Evolutionary conservation across 2,888 invertebrate species (phyloP).

Genomic region (Megalurothrips usitatus): DNA sequence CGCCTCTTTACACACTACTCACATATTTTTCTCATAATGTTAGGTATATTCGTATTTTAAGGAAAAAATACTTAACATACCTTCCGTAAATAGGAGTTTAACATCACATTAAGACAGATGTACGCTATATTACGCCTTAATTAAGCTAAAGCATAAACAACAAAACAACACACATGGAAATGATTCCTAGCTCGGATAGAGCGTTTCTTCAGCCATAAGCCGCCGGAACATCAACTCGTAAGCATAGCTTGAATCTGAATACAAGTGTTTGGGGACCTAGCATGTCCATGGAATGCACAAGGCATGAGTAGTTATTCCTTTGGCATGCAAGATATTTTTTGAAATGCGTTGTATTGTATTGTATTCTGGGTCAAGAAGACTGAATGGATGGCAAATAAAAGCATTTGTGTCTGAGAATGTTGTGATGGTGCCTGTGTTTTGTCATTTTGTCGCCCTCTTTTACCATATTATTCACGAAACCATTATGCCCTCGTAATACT

Average conservation of each 20-base stretch:
- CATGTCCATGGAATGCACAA: background rate
- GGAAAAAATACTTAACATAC: conserved; percentile 18
- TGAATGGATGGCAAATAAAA: conserved; percentile 20
- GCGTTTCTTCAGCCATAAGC: conserved; percentile 8
- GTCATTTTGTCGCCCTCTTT: background rate
- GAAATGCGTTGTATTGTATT: background rate
- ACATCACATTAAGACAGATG: background rate
- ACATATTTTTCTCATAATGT: conserved; percentile 17
- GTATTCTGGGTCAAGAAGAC: conserved; percentile 20
- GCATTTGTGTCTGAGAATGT: conserved; percentile 20
- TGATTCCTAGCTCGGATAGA: conserved; percentile 1
- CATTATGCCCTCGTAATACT: too few species aligned
- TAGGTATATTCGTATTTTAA: conserved; percentile 17
- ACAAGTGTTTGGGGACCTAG: conserved; percentile 4
- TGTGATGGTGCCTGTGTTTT: background rate
- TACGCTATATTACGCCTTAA: background rate
- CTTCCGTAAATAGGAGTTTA: background rate
- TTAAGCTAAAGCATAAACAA: background rate
- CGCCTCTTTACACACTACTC: conserved; percentile 9
- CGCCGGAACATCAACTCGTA: conserved; percentile 4
- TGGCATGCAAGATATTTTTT: background rate
- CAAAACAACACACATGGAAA: background rate
- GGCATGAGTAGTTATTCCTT: background rate
- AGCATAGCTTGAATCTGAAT: conserved; percentile 14
- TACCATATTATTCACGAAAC: too few species aligned